A percentile compares a stretch with the other conserved stretches of the same genome.
Conservation (phyloP, 2,797 vertebrate species). For the Esox masquinongy region DNA sequence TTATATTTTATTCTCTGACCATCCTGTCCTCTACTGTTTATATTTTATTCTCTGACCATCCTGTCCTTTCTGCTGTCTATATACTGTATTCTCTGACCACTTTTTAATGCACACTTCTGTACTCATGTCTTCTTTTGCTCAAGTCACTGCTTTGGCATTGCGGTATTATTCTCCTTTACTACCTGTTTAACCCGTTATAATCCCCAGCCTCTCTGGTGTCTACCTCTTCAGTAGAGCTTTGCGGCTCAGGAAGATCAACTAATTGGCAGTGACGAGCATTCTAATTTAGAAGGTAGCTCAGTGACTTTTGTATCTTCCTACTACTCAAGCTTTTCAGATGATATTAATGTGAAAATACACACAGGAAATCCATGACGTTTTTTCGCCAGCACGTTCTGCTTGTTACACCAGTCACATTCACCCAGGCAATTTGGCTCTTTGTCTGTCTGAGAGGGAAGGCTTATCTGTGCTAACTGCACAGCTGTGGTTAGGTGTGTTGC, state of each 20-base stretch:
- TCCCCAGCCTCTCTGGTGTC: conserved; percentile 44
- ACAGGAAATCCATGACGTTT: conserved; percentile 46
- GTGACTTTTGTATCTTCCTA: conserved; percentile 36
- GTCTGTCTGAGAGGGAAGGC: conserved; percentile 64
- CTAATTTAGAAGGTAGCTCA: conserved; percentile 51
- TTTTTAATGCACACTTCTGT: background rate
- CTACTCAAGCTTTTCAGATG: conserved; percentile 42
- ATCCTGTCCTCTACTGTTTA: background rate
- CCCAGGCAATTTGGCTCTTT: conserved; percentile 70
- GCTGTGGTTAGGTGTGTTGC: conserved; percentile 41
- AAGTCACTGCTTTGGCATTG: background rate
- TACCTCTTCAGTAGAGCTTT: conserved; percentile 39
- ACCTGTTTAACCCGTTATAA: conserved; percentile 53
- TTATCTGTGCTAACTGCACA: conserved; percentile 66
- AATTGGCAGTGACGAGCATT: conserved; percentile 68
- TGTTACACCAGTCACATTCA: conserved; percentile 70
- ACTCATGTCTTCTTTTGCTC: background rate
- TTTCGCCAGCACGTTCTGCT: conserved; percentile 23
- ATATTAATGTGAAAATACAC: conserved; percentile 61
- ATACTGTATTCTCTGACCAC: background rate
- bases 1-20: background rate
- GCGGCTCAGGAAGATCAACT: conserved; percentile 46
- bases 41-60: background rate
- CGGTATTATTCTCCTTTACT: background rate
- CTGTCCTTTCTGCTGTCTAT: background rate